Base-by-base conservation (phyloP, 2,797 vertebrate species). In the Stomatorhinus walkeri region DNA sequence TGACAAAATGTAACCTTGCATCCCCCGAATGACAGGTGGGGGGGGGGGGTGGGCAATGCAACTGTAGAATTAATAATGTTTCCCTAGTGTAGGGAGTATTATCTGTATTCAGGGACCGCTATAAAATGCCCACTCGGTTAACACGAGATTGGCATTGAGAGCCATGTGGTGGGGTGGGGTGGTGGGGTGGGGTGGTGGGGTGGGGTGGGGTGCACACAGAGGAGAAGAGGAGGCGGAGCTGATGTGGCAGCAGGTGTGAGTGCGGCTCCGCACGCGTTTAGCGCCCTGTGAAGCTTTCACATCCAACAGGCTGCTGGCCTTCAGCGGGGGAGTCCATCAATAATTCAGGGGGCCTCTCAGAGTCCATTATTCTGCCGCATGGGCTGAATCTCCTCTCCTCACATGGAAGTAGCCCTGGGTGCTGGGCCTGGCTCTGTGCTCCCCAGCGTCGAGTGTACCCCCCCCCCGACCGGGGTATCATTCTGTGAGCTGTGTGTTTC, bases 301-400 rank as follows among this genome's bases (percentile, higher is more conserved):
- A 87, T 89, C 76, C 87, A 89, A 32, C 54, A 40, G 51, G 49
- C 24, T 87, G 86, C 64, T 43, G 48, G 51, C 64, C 86, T 83
- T 83, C 46, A 24, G 43, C 46, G n/a, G 48, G 9, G 46, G 43
- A 68, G 88, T 43, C 32, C 22, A 85, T 90, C 88, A 89, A 87
- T 90, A 89, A 89, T 90, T 86, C 85, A 89, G 10, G 81, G 84
- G 6, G 9, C 52, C 76, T 68, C 22, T 7, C 54, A 5, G 7
- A 84, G 68, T 59, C 54, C 88, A 87, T 89, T 88, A 83, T 85
- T 90, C 72, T 51, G 16, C 32, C 49, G 4, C 5, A 36, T 36
- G 32, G 46, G 36, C 46, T 28, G 4, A 56, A 14, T 59, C n/a
- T 79, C 51, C 16, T 81, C 12, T 72, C 2, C 49, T 52, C 28